A percentile compares a stretch with the other conserved stretches of the same genome.
Conservation (phyloP, 1,140 invertebrate genomes). For the Ephestia elutella region DNA sequence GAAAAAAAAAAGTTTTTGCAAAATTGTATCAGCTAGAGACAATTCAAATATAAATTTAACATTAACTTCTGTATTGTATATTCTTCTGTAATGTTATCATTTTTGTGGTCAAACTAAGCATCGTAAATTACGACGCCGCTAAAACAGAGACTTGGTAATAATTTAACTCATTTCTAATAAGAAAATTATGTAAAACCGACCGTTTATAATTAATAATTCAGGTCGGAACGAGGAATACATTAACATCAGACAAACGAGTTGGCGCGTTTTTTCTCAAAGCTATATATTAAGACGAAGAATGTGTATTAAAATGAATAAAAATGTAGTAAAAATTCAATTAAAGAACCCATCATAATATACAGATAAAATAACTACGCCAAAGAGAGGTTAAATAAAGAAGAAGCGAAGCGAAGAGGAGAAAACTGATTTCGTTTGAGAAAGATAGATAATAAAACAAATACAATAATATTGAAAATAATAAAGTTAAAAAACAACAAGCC, state of each 20-base stretch:
- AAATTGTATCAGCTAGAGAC: too few species aligned
- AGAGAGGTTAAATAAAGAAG: too few species aligned
- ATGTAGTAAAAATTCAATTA: too few species aligned
- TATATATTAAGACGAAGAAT: neutral
- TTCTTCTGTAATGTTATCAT: neutral
- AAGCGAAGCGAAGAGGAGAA: too few species aligned
- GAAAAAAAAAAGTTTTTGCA: too few species aligned
- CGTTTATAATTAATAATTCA: slow-evolving; percentile 68
- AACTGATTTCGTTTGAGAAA: too few species aligned
- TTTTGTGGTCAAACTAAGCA: slow-evolving; percentile 19
- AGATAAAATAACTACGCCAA: too few species aligned
- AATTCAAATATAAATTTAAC: too few species aligned
- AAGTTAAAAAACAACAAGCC: too few species aligned
- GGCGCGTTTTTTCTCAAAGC: slow-evolving; percentile 4
- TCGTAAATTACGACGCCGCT: slow-evolving; percentile 61
- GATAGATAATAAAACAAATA: too few species aligned
- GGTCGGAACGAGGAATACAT: slow-evolving; percentile 42
- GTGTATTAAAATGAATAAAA: neutral
- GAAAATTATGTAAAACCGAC: slow-evolving; percentile 67
- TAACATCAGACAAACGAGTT: slow-evolving; percentile 23
- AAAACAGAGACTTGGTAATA: slow-evolving; percentile 58
- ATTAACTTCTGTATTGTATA: neutral
- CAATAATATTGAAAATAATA: too few species aligned
- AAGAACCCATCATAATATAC: too few species aligned
- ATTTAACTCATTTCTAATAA: slow-evolving; percentile 66